Percentiles rank a stretch among this genome's conserved stretches.
phyloP scores from a whole-genome alignment of 2,888 invertebrate species.

The Antheraea yamamai region DNA sequence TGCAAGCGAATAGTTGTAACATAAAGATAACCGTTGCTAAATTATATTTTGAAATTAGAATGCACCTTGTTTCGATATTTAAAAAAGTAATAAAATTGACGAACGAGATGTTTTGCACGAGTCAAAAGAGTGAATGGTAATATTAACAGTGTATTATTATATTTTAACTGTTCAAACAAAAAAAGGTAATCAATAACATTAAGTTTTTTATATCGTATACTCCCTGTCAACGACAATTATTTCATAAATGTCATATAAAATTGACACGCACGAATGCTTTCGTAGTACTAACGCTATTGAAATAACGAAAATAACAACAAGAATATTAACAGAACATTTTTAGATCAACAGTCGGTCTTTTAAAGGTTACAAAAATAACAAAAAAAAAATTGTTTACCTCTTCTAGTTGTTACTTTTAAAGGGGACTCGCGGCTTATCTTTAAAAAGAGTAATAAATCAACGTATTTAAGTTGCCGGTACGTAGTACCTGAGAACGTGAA shows the following conservation, averaged over 20 bases:
- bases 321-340: background rate
- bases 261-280: background rate
- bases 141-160: background rate
- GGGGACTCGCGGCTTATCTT: conserved; percentile 20
- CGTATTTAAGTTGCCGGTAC: conserved; percentile 18
- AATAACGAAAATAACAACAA: background rate
- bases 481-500: conserved; percentile 20
- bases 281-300: background rate
- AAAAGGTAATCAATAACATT: background rate
- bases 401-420: conserved; percentile 12
- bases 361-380: conserved; percentile 3
- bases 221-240: background rate
- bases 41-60: conserved; percentile 2
- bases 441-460: conserved; percentile 23
- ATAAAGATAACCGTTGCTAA: background rate
- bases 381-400: conserved; percentile 15
- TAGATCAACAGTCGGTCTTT: conserved; percentile 1
- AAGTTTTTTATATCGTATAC: background rate
- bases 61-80: conserved; percentile 2
- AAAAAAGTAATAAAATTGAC: conserved; percentile 1
- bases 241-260: background rate
- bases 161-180: background rate
- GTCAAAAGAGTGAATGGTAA: background rate
- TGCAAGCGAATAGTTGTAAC: background rate
- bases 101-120: background rate